Evolutionary conservation across 2,888 invertebrate species (phyloP).

Genomic region (Digitonthophagus gazella): DNA sequence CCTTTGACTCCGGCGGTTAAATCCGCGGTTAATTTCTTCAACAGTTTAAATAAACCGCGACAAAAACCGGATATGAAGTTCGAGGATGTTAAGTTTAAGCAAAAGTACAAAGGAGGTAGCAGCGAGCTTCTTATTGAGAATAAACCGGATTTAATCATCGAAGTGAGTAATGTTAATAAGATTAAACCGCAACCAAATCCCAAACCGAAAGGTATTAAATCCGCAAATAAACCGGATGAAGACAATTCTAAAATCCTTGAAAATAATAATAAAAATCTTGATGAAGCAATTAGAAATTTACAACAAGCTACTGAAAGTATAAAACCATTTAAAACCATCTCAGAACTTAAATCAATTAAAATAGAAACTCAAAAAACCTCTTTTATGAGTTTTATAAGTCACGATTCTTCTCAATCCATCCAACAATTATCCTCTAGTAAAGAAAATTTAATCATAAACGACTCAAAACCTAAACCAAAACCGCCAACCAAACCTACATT

Average conservation of each 20-base stretch:
- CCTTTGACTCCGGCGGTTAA: constrained; percentile 31
- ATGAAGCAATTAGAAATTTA: constrained; percentile 11
- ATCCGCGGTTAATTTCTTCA: constrained; percentile 32
- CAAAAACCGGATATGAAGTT: constrained; percentile 7
- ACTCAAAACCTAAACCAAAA: constrained; percentile 6
- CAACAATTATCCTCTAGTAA: background rate
- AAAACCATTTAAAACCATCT: background rate
- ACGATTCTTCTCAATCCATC: constrained; percentile 15
- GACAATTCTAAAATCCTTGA: background rate
- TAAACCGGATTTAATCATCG: constrained; percentile 23
- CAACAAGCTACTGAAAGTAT: constrained; percentile 11
- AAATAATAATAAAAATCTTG: constrained; percentile 10
- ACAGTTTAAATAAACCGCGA: constrained; percentile 27
- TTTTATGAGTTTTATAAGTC: constrained; percentile 6
- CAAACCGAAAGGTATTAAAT: constrained; percentile 12
- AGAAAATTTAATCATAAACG: background rate
- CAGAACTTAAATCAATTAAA: background rate
- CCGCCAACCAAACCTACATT: constrained; percentile 7
- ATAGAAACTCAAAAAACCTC: background rate
- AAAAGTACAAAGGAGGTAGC: constrained; percentile 22
- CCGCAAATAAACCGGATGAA: background rate
- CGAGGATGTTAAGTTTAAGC: constrained; percentile 20
- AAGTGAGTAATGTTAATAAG: constrained; percentile 7
- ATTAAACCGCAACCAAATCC: constrained; percentile 20
- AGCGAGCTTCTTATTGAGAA: constrained; percentile 20